Evolutionary conservation across 2,888 invertebrate genomes (phyloP).

Genomic region (Papilio gigon): DNA sequence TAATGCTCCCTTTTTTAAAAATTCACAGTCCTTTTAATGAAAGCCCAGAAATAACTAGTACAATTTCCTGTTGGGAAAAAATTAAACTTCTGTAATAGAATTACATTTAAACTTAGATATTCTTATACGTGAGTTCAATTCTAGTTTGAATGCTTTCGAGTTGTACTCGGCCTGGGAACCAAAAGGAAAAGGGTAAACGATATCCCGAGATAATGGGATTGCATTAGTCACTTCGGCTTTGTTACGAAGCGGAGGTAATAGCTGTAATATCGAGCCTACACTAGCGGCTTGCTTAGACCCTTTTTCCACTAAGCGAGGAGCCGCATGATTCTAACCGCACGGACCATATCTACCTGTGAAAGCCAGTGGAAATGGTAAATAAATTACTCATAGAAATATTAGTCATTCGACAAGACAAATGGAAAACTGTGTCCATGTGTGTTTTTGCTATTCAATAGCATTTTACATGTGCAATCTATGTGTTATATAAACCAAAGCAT

Average conservation of each 20-base stretch:
- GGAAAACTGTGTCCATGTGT: no score
- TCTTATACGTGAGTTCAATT: constrained; percentile 2
- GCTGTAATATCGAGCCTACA: constrained; percentile 39
- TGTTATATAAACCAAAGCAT: background rate
- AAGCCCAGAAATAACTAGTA: background rate
- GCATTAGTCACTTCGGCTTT: constrained; percentile 55
- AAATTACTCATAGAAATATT: background rate
- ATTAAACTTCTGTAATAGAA: no score
- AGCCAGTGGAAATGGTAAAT: background rate
- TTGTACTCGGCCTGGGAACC: constrained; percentile 34
- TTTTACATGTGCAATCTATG: background rate
- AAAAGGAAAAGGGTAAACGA: constrained; percentile 53
- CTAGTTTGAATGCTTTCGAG: constrained; percentile 26
- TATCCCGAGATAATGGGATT: constrained; percentile 54
- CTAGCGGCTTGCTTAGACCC: constrained; percentile 35
- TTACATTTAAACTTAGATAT: no score
- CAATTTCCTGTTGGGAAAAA: no score
- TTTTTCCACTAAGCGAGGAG: background rate
- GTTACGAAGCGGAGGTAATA: constrained; percentile 46
- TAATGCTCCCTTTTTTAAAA: background rate
- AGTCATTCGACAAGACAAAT: background rate
- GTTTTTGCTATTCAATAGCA: background rate
- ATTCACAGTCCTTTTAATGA: background rate
- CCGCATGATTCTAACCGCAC: background rate
- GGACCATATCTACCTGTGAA: background rate